Percentiles rank a stretch among this genome's conserved stretches.
Conservation (phyloP, 2,888 invertebrate genomes). For the Tortrix viridana region DNA sequence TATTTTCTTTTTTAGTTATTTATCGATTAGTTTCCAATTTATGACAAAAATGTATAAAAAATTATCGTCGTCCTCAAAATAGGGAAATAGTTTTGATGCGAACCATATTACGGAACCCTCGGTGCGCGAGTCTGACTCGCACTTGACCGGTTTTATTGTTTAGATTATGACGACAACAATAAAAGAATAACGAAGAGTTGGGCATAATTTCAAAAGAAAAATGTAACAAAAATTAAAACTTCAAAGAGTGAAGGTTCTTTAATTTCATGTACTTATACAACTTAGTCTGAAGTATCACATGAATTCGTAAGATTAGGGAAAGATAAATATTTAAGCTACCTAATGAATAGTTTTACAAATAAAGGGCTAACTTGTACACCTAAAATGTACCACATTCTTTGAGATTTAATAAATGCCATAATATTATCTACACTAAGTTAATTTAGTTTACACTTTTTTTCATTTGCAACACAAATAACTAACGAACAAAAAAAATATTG, state of each 20-base stretch:
- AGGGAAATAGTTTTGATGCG: too few species aligned
- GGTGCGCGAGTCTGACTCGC: too few species aligned
- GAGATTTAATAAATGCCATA: conserved; percentile 67
- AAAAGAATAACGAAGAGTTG: not conserved
- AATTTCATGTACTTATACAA: conserved; percentile 73
- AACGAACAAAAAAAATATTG: conserved; percentile 34
- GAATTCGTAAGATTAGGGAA: conserved; percentile 62
- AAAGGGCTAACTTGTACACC: conserved; percentile 60
- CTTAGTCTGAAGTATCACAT: conserved; percentile 78
- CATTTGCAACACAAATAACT: conserved; percentile 43
- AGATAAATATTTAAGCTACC: conserved; percentile 67
- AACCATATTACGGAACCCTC: too few species aligned
- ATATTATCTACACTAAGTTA: conserved; percentile 49
- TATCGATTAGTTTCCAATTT: too few species aligned
- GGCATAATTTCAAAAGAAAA: not conserved
- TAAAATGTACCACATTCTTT: conserved; percentile 50
- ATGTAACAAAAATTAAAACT: conserved; percentile 29
- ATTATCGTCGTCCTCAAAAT: too few species aligned
- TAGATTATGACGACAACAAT: too few species aligned
- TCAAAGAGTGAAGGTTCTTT: conserved; percentile 65
- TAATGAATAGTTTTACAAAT: conserved; percentile 54
- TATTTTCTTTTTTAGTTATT: too few species aligned
- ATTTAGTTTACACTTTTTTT: conserved; percentile 44
- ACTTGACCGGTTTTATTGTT: too few species aligned
- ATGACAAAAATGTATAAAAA: too few species aligned